Base-by-base conservation (phyloP, 2,797 vertebrate genomes). In the Brotula barbata region DNA sequence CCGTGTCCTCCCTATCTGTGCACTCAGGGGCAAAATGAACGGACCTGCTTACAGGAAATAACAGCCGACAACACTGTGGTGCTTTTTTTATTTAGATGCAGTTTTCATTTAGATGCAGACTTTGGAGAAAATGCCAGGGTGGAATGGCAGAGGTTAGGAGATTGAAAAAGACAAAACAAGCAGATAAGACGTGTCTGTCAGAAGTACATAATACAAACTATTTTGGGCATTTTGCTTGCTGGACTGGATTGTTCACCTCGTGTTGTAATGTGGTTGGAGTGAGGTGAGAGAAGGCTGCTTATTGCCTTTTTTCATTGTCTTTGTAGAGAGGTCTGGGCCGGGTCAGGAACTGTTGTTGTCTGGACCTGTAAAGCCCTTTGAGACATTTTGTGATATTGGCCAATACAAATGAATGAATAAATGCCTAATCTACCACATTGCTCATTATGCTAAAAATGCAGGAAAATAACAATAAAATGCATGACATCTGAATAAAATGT, bases 71-170 rank as follows among this genome's bases (percentile, higher is more conserved):
- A 64, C 58, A 23, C 9, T 3, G 50, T 17, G 36, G 28, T 44
- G 47, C 42, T 10, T 41, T 63, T 80, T 77, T 74, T 46, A 76
- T 73, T 78, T 72, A 56, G 48, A 51, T 12, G 21, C 57, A 9
- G 44, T 63, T 80, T 77, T 74, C 49, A 76, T 73, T 78, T 72
- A 56, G 48, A 51, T 12, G 21, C 57, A 47, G 22, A 16, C 44
- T 49, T 45, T 56, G 28, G 34, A 39, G 19, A 48, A 34, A 51
- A 22, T 42, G 53, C 23, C 58, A 54, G 39, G 67, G 49, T 52
- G 68, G 61, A 53, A 34, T 15, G 50, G 44, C 51, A 54, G 34
- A 58, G 61, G 50, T n/a, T 31, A 14, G 64, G 40, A 50, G 39
- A 34, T 40, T 42, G 22, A 37, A 56, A 58, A 54, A 53, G 48